Evolutionary conservation across 1,140 invertebrate species (phyloP), one percentile per base, ranked within the genome.

Genomic region (Ceratina australensis): DNA sequence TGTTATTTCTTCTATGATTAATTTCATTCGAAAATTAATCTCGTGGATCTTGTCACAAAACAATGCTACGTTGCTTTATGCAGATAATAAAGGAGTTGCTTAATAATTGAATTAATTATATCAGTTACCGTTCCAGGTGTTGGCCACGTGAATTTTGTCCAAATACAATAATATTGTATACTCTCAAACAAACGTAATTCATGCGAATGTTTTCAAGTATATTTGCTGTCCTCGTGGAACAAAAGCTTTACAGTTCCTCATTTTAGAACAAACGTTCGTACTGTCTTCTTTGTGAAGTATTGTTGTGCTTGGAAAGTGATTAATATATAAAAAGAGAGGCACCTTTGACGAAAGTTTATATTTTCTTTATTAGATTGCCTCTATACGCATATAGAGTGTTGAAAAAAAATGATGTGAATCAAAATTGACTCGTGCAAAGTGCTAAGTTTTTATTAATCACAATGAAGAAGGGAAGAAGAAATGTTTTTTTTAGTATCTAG

Each of bases 291-390:
- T 78, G 75, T 81, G 24, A 79, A 76, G 75, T 83, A 82, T 81
- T 72, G 72, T 79, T 49, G 24, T 84, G 56, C 69, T 79, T 84
- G 42, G 26, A 66, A 78, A 75, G 61, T 84, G 54, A 65, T 78
- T 52, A 42, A 50, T 52, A 71, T 63, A 57, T 60, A 59, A 75
- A 59, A 75, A 28, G 12, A 16, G 60, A 69, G n/a, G 16, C 60
- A 73, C 60, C 65, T 76, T 82, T 64, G 18, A 57, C 56, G 76
- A 76, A 63, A 86, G 77, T 68, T 84, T 79, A 47, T 83, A 86
- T 83, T 86, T 86, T 83, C 78, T 79, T 81, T 82, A 82, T 83
- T 54, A 80, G 12, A 33, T 65, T 68, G 56, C 5, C 64, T 79
- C 63, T 60, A 26, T 49, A 69, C 20, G 20, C 16, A 26, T 50